phyloP scores from a whole-genome alignment of 2,113 vertebrate species.

The Dolichotis patagonum region DNA sequence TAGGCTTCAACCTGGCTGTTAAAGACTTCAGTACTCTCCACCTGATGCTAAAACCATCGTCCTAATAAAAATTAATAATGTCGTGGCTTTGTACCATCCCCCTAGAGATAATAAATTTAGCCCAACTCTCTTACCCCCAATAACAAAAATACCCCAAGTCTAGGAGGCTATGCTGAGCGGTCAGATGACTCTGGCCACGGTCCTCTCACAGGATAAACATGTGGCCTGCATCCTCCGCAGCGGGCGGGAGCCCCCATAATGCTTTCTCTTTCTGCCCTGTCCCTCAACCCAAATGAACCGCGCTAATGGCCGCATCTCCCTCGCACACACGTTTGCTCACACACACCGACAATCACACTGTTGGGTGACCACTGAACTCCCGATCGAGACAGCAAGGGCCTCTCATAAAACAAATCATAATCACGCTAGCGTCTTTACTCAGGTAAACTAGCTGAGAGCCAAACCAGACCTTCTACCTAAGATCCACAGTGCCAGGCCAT shows the following conservation, averaged over 20 bases:
- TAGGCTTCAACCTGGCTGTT: not conserved
- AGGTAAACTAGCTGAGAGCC: not conserved
- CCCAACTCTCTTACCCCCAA: not conserved
- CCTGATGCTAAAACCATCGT: not conserved
- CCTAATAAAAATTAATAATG: not conserved
- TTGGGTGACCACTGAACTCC: too few species aligned
- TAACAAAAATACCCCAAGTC: not conserved
- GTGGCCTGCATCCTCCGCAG: not conserved
- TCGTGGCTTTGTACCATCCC: not conserved
- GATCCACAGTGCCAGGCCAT: not conserved
- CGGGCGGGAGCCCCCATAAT: not conserved
- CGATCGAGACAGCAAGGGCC: not conserved
- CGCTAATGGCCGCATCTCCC: not conserved
- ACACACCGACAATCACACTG: too few species aligned
- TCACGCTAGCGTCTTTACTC: too few species aligned
- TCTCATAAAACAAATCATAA: not conserved
- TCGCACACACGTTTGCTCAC: too few species aligned
- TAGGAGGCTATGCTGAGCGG: not conserved
- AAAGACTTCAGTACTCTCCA: not conserved
- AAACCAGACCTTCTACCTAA: not conserved
- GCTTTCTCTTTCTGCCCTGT: not conserved
- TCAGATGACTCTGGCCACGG: not conserved
- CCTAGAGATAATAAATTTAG: not conserved
- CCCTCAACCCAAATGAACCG: not conserved
- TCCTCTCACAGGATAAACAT: not conserved